Base-by-base conservation (phyloP, 1,140 invertebrate genomes). In the Temnothorax longispinosus region DNA sequence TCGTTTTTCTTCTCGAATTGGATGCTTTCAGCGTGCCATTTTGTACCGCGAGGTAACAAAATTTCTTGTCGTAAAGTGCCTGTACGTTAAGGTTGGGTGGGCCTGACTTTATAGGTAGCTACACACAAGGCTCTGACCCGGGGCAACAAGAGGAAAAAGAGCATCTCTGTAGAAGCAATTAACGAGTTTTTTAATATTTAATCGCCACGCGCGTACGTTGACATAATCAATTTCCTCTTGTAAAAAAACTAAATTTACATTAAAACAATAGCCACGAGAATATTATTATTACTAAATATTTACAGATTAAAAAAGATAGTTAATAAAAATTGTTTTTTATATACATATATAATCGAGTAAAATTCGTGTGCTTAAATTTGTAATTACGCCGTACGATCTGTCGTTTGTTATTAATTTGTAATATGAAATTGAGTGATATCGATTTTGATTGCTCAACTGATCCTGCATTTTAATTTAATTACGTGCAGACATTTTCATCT, bases 31-130 rank as follows among this genome's bases (percentile, higher is more conserved):
- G 54, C 52, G 80, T 62, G 27, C 69, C 80, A 47, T 82, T 82
- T 82, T 84, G 69, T 47, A 60, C 54, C 41, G 54, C 47, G 18
- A 3, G 13, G 41, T 74, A 84, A 84, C 80, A 74, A 75, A 84
- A 84, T 84, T 75, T 84, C 80, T 81, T 62, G 69, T 84, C 69
- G 54, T 38, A 84, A 84, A 75, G 69, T 84, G 54, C 80, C 80
- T 18, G 80, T 74, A 84, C 54, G 80, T 74, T 75, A 84, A 82
- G 80, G 38, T 58, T 35, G 67, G 80, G 41, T 38, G 80, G 54
- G 27, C 13, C 65, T 50, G 76, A 80, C 77, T 84, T 84, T 75
- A 60, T 75, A 84, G 62, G 47, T 41, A 69, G 56, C 41, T 72
- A 50, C 54, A 72, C 47, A 69, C 69, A 74, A 60, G 54, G 27